These are phyloP conservation scores for Proisotoma minuta DNA, from an alignment of 2,888 invertebrate species.

Conservation along the genomic window DNA sequence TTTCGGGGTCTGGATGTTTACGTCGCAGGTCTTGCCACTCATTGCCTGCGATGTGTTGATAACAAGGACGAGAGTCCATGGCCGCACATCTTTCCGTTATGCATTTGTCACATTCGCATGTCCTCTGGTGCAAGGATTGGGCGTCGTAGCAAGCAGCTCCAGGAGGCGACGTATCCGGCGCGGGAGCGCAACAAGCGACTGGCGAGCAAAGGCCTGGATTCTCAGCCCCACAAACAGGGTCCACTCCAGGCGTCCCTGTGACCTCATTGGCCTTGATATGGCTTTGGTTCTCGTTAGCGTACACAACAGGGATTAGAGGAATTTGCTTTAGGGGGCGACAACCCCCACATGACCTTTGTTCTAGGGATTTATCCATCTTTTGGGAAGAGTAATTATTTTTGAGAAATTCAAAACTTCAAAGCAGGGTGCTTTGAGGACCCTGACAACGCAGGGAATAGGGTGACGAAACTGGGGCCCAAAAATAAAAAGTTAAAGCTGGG, in stretches of 20 bases:
- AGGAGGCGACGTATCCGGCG: constrained; percentile 16
- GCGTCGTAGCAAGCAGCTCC: constrained; percentile 38
- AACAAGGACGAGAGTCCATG: constrained; percentile 29
- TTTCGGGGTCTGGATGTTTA: constrained; percentile 29
- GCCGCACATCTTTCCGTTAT: constrained; percentile 19
- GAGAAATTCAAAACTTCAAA: too few relatives aligned
- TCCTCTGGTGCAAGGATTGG: constrained; percentile 41
- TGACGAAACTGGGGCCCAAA: too few relatives aligned
- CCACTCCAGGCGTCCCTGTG: constrained; percentile 24
- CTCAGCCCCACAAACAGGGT: constrained; percentile 22
- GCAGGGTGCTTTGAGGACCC: too few relatives aligned
- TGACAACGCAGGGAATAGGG: too few relatives aligned
- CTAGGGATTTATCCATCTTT: too few relatives aligned
- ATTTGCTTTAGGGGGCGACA: constrained; percentile 26
- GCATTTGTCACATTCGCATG: constrained; percentile 41
- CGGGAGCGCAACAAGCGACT: constrained; percentile 22
- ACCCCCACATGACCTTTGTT: too few relatives aligned
- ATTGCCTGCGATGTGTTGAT: constrained; percentile 41
- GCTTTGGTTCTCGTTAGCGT: constrained; percentile 38
- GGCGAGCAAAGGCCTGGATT: constrained; percentile 22
- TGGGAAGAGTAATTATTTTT: too few relatives aligned
- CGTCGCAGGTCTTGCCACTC: constrained; percentile 28
- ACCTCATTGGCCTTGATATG: constrained; percentile 33
- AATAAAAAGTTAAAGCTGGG: too few relatives aligned
- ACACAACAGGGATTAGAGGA: constrained; percentile 30